phyloP scores from a whole-genome alignment of 2,797 vertebrate species.

The Pogonophryne albipinna region DNA sequence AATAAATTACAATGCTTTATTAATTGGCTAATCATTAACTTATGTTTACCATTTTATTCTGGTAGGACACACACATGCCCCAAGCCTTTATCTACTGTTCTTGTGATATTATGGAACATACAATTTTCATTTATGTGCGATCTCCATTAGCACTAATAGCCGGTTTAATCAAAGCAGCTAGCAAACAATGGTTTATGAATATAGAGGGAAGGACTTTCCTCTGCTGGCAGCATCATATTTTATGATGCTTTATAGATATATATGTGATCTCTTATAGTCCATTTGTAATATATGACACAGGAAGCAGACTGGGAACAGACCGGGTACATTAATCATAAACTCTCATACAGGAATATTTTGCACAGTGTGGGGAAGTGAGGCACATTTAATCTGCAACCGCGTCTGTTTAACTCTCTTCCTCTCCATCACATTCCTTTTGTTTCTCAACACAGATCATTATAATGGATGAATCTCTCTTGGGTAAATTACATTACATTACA shows the following conservation, averaged over 20 bases:
- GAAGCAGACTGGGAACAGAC: slow-evolving; percentile 49
- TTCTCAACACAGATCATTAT: slow-evolving; percentile 2
- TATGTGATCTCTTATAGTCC: slow-evolving; percentile 52
- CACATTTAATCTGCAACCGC: slow-evolving; percentile 34
- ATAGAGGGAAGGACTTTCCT: slow-evolving; percentile 32
- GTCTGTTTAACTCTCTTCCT: slow-evolving; percentile 16
- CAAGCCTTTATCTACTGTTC: not conserved
- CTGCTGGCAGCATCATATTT: slow-evolving; percentile 47
- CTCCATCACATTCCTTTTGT: slow-evolving; percentile 17
- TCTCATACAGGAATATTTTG: slow-evolving; percentile 33
- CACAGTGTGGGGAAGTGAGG: slow-evolving; percentile 21
- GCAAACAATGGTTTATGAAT: slow-evolving; percentile 45
- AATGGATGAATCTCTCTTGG: slow-evolving; percentile 11
- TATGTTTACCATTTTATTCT: not conserved
- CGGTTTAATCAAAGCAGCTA: slow-evolving; percentile 44
- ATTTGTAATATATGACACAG: slow-evolving; percentile 51
- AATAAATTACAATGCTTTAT: not conserved
- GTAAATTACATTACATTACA: no score
- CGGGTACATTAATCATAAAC: slow-evolving; percentile 65
- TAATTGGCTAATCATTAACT: not conserved
- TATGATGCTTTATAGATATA: slow-evolving; percentile 62
- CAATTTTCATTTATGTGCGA: slow-evolving; percentile 37
- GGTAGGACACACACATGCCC: not conserved
- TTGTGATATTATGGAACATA: slow-evolving; percentile 15
- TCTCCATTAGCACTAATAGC: slow-evolving; percentile 40